phyloP scores from a whole-genome alignment of 2,113 vertebrate genomes.

The Dascyllus trimaculatus region DNA sequence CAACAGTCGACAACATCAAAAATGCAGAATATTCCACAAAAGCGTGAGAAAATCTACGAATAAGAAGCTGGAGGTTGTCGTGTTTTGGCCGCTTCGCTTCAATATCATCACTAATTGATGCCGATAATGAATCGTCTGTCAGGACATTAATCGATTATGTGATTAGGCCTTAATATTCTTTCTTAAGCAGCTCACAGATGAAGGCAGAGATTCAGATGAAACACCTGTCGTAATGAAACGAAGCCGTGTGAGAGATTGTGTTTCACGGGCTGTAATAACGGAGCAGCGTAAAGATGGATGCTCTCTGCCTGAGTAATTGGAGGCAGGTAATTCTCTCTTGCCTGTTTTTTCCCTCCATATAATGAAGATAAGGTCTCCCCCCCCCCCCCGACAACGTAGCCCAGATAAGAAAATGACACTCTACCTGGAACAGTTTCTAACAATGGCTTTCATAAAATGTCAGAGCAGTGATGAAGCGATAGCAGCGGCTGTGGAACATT shows the following conservation, averaged over 20 bases:
- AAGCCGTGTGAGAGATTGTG: conserved; percentile 11
- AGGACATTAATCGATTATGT: no score
- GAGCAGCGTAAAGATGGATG: conserved; percentile 36
- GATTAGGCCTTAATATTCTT: no score
- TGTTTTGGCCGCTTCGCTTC: no score
- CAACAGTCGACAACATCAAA: no score
- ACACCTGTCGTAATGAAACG: no score
- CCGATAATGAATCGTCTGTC: no score
- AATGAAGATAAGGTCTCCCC: conserved; percentile 39
- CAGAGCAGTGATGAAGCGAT: conserved; percentile 33
- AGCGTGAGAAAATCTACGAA: no score
- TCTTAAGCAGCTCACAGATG: no score
- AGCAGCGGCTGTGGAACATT: conserved; percentile 6
- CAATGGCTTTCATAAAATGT: conserved; percentile 38
- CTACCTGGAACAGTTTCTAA: conserved; percentile 24
- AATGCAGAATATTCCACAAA: no score
- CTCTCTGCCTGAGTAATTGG: conserved; percentile 41
- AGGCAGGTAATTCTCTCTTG: conserved; percentile 37
- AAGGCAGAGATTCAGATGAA: background rate
- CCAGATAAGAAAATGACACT: conserved; percentile 42
- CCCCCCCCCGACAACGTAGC: background rate
- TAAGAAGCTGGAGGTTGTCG: no score
- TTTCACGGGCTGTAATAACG: conserved; percentile 41
- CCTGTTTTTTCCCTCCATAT: conserved; percentile 13
- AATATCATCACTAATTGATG: no score